A percentile compares a stretch with the other conserved stretches of the same genome.
These are phyloP conservation scores for Spizella passerina DNA, from an alignment of 2,797 vertebrate genomes.

Conservation along the genomic window DNA sequence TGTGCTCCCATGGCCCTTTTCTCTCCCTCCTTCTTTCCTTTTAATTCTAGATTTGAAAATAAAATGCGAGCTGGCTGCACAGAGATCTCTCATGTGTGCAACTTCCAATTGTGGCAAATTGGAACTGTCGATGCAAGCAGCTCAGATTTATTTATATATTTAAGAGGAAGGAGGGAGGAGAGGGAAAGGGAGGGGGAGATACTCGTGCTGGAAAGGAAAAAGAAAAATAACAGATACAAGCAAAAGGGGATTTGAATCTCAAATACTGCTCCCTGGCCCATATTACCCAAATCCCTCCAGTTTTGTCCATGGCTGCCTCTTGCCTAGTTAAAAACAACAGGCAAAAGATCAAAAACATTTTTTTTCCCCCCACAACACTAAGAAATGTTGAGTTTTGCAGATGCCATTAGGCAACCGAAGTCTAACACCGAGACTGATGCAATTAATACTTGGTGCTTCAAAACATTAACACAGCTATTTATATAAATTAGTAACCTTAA, in stretches of 20 bases:
- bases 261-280: conserved; percentile 52
- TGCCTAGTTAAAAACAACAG: conserved; percentile 60
- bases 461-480: conserved; percentile 67
- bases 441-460: conserved; percentile 67
- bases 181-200: conserved; percentile 26
- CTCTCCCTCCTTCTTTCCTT: conserved; percentile 43
- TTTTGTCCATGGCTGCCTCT: conserved; percentile 32
- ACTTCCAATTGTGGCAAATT: conserved; percentile 74
- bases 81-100: conserved; percentile 72
- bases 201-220: neutral
- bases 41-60: conserved; percentile 76
- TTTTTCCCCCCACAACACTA: neutral
- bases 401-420: conserved; percentile 25
- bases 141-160: conserved; percentile 74
- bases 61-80: conserved; percentile 73
- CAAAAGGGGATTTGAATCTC: conserved; percentile 69
- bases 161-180: conserved; percentile 46
- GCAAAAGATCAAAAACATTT: conserved; percentile 43
- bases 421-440: conserved; percentile 32
- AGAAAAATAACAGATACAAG: conserved; percentile 55
- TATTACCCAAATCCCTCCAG: conserved; percentile 66
- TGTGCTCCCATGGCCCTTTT: conserved; percentile 67
- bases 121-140: conserved; percentile 71
- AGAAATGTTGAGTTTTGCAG: conserved; percentile 46
- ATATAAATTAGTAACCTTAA: conserved; percentile 71